A percentile compares a stretch with the other conserved stretches of the same genome.
phyloP scores from a whole-genome alignment of 92 coral and sea anemone genomes.

The Hydrozoanthus gracilis region DNA sequence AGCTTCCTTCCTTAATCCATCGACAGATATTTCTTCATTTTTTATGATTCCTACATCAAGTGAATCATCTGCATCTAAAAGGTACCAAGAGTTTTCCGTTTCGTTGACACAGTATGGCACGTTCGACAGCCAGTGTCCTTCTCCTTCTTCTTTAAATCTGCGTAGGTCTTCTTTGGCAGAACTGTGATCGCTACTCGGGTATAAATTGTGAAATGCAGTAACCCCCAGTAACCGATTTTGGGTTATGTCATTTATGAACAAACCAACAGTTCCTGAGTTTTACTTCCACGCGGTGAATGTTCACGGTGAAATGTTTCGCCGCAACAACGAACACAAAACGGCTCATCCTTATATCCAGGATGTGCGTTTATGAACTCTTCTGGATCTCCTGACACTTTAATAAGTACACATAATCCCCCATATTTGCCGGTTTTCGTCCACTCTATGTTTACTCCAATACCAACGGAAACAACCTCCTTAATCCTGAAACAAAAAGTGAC shows the following conservation, averaged over 20 bases:
- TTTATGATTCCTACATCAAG: background rate
- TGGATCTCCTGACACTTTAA: slow-evolving; percentile 3
- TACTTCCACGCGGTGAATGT: background rate
- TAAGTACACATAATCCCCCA: slow-evolving; percentile 21
- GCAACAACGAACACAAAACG: background rate
- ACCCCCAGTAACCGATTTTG: background rate
- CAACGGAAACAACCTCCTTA: slow-evolving; percentile 13
- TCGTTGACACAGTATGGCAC: background rate
- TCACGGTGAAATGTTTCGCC: background rate
- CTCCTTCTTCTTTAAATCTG: background rate
- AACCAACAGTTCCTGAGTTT: background rate
- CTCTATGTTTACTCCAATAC: background rate
- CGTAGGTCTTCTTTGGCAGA: background rate
- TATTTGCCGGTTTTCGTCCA: slow-evolving; percentile 30
- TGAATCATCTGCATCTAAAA: background rate
- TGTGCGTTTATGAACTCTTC: slow-evolving; percentile 5
- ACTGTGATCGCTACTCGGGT: background rate
- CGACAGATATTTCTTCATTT: background rate
- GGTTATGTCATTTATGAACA: background rate
- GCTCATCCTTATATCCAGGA: background rate
- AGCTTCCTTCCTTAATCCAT: background rate
- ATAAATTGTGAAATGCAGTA: background rate
- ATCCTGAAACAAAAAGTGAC: too few species aligned
- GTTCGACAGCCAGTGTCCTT: background rate
- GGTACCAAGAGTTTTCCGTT: background rate